phyloP scores from a whole-genome alignment of 2,113 vertebrate genomes.

The Todiramphus saurophagus region DNA sequence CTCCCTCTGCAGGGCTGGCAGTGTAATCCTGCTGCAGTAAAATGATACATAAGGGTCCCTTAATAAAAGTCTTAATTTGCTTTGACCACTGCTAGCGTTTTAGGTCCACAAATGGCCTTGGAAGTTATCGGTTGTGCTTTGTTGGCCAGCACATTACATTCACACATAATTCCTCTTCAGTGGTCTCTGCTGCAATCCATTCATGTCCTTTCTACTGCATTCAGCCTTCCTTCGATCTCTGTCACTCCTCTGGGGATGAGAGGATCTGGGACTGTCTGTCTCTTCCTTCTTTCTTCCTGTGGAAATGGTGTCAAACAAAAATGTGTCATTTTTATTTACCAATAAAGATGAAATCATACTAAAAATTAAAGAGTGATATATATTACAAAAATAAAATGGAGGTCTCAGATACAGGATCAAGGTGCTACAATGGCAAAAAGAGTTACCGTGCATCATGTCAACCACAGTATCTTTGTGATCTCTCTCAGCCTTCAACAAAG shows the following conservation, averaged over 20 bases:
- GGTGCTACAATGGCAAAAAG: neutral
- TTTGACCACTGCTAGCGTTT: constrained; percentile 44
- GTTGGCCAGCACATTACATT: neutral
- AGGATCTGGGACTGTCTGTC: neutral
- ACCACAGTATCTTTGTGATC: neutral
- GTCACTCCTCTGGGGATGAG: neutral
- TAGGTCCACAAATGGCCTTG: constrained; percentile 5
- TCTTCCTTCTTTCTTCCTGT: neutral
- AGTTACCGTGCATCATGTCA: neutral
- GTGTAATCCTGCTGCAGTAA: constrained; percentile 28
- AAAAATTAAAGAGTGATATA: neutral
- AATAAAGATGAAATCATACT: neutral
- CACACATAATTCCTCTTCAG: constrained; percentile 21
- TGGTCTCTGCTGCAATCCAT: neutral
- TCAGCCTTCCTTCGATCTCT: neutral
- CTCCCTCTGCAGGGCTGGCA: constrained; percentile 20
- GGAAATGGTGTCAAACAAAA: neutral
- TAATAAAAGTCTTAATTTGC: constrained; percentile 58
- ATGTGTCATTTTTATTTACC: neutral
- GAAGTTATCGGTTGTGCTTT: constrained; percentile 34
- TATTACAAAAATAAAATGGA: neutral
- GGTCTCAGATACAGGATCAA: neutral
- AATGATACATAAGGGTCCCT: constrained; percentile 18
- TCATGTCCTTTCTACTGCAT: neutral
- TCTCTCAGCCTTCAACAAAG: neutral